These are phyloP conservation scores for Diadema setosum DNA, from an alignment of 35 echinoderm and acorn worm genomes.

Conservation along the genomic window DNA sequence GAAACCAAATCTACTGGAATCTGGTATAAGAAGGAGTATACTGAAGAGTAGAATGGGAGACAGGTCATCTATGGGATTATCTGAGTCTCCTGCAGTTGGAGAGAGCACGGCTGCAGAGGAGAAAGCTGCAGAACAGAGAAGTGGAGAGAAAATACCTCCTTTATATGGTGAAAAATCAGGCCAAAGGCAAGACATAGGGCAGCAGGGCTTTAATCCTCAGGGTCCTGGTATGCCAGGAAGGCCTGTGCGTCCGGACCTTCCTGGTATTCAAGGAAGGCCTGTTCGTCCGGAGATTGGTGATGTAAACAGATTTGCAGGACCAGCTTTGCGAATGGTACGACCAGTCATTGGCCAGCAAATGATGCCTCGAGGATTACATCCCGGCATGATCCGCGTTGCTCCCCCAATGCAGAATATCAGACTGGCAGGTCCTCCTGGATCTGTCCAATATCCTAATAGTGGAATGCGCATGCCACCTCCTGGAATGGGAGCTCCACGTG, in stretches of 20 bases:
- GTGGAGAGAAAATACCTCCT: not conserved
- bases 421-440: slow-evolving; percentile 34
- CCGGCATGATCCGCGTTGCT: slow-evolving; percentile 16
- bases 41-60: not conserved
- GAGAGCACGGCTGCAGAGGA: not conserved
- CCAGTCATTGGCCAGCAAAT: slow-evolving; percentile 60
- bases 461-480: slow-evolving; percentile 40
- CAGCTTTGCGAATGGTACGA: slow-evolving; percentile 63
- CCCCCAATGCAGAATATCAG: slow-evolving; percentile 42
- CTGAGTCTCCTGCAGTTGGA: not conserved
- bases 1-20: not conserved
- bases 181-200: too few relatives aligned
- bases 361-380: slow-evolving; percentile 59
- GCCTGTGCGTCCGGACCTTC: slow-evolving; percentile 5
- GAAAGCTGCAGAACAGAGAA: not conserved
- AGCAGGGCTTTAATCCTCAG: too few relatives aligned
- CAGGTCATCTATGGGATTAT: not conserved
- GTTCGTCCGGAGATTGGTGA: slow-evolving; percentile 25
- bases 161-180: not conserved
- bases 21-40: too few relatives aligned
- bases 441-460: slow-evolving; percentile 17
- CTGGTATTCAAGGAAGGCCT: slow-evolving; percentile 14
- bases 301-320: slow-evolving; percentile 52
- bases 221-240: not conserved
- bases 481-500: slow-evolving; percentile 14